Base-by-base conservation (phyloP, 92 coral and sea anemone genomes). In the Desmophyllum pertusum region DNA sequence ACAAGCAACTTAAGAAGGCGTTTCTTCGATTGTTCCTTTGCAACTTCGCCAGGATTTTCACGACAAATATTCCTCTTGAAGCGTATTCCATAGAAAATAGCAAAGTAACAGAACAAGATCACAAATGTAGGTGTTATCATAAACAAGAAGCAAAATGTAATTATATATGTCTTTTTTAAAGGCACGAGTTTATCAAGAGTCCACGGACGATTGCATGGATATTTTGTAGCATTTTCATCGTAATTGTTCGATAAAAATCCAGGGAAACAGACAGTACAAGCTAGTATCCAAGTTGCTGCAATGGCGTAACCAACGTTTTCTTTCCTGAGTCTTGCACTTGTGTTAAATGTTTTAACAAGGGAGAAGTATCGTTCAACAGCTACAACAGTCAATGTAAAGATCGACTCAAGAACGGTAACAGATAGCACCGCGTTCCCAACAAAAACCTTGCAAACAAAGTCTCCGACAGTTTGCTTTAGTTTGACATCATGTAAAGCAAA, bases 281-380 rank as follows among this genome's bases (percentile, higher is more conserved):
- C 74, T 80, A 68, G 10, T 10, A 66, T 38, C 84, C 84, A 80
- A 0, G 76, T 80, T 19, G 18, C 75, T 9, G 35, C 65, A 17
- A 80, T 68, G 7, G 61, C 75, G 38, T 38, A 39, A 21, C 75
- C 27, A 27, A 79, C 43, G 42, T 62, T 79, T 27, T 50, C 64
- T 67, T 79, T 79, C 57, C 37, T 43, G 17, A 79, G 59, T 62
- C 62, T 79, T 29, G 43, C 42, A 21, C 41, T 42, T 35, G 77
- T 81, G 25, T 72, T 63, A 69, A 87, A 71, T 2, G 90, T 82
- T 45, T 75, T 75, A 2, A 87, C 81, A 3, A 87, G 81, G 0
- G 90, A 76, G 35, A 79, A 39, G 68, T 86, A 86, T 23, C 90
- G 40, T 48, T 86, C 90, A 15, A 81, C 81, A n/a, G 90, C 90